Evolutionary conservation across 2,888 invertebrate genomes (phyloP).

Genomic region (Opisthograptis luteolata): DNA sequence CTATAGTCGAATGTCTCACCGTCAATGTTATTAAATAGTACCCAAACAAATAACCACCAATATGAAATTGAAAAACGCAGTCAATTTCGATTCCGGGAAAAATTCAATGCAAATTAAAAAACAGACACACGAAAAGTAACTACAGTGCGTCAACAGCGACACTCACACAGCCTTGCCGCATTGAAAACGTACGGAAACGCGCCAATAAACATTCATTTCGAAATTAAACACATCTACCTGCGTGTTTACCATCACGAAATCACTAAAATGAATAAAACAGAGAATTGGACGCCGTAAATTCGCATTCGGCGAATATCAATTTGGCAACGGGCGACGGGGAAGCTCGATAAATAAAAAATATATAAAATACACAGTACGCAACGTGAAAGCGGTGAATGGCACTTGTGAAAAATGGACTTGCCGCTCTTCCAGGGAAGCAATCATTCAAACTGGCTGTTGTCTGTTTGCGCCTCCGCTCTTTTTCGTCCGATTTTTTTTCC

Average conservation of each 20-base stretch:
- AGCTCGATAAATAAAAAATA: slow-evolving; percentile 77
- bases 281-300: slow-evolving; percentile 76
- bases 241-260: slow-evolving; percentile 80
- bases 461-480: slow-evolving; percentile 82
- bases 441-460: slow-evolving; percentile 84
- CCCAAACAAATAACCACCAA: background rate
- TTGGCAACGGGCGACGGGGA: slow-evolving; percentile 63
- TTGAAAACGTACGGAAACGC: slow-evolving; percentile 74
- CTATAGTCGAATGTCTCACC: no score
- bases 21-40: no score
- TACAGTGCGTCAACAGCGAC: slow-evolving; percentile 52
- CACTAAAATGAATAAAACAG: slow-evolving; percentile 84
- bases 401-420: slow-evolving; percentile 85
- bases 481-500: slow-evolving; percentile 75
- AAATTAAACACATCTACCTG: slow-evolving; percentile 83
- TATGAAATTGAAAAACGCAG: slow-evolving; percentile 17
- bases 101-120: slow-evolving; percentile 40
- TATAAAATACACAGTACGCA: slow-evolving; percentile 78
- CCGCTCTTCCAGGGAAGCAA: slow-evolving; percentile 84
- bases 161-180: slow-evolving; percentile 50
- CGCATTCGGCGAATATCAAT: slow-evolving; percentile 80
- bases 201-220: slow-evolving; percentile 81
- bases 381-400: slow-evolving; percentile 83
- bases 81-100: slow-evolving; percentile 8
- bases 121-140: slow-evolving; percentile 46